Base-by-base conservation (phyloP, 2,113 vertebrate species). In the Gila orcuttii region DNA sequence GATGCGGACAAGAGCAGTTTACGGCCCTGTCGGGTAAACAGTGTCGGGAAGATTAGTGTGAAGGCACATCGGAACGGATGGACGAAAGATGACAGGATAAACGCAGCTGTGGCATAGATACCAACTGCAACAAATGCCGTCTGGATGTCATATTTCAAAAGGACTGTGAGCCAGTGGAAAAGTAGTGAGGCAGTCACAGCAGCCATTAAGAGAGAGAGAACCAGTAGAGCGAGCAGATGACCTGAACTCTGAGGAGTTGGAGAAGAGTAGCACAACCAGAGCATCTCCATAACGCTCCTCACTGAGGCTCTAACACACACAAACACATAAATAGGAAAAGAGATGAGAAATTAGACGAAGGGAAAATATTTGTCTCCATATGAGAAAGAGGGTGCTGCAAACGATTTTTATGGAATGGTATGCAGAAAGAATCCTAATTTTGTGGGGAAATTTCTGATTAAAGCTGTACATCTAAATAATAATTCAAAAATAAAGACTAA, bases 61-160 rank as follows among this genome's bases (percentile, higher is more conserved):
- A 98, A 94, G 57, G 96, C 93, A 52, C 98, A 99, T 55, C 98
- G 97, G 69, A 95, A 86, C 0, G 98, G 97, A 79, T 97, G 96
- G 33, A 96, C 92, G 66, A 98, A 78, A 80, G 95, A 90, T 15
- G 96, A 94, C 8, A 88, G 68, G 79, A 97, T 88, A 28, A 96
- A 93, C 47, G 94, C 83, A 82, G 94, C 79, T 55, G 93, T 83
- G 0, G 95, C 91, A 86, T 96, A 95, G 88, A 93, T 68, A 25
- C 90, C 4, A 0, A 95, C 84, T 57, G 82, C 83, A 0, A 55
- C 36, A 9, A 86, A 0, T 0, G 95, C 95, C 0, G 91, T 55
- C 0, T 85, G 78, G 4, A 36, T 80, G 66, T 93, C 89, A 23
- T 96, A 97, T 66, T 92, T 90, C 62, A 97, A 89, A 0, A 93